Base-by-base conservation (phyloP, 2,113 vertebrate genomes). In the Mormyrus lacerda region DNA sequence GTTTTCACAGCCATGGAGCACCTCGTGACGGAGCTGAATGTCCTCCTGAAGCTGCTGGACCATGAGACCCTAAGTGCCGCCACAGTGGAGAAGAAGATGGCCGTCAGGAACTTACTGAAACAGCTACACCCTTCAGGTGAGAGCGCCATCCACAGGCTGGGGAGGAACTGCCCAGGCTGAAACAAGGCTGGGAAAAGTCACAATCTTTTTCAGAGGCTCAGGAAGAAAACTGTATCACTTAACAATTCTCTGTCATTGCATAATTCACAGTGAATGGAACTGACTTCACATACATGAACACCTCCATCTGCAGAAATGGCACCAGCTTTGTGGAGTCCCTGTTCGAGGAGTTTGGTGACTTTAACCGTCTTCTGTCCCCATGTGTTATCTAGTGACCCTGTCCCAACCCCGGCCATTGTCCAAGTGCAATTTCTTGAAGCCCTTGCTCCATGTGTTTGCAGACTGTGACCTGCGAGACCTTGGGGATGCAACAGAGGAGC, bases 311-410 rank as follows among this genome's bases (percentile, higher is more conserved):
- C 89, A 96, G 97, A 93, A 98, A 98, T 1, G 98, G 98, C 91
- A 99, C 98, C 76, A 99, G 98, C 94, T 99, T 99, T 1, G 98
- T 99, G 90, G 98, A 99, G 93, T 99, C 98, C 15, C 95, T 99
- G 86, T 99, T 99, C 88, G 98, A 99, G 89, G 97, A 97, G 91
- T 99, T 99, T 84, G 98, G 98, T 99, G 95, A 0, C 96, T 90
- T 53, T 79, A 3, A 5, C 85, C 13, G 5, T 19, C 27, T 24
- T 87, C 48, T 55, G 27, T 53, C 50, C 50, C 19, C 51, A 69
- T 10, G 3, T 69, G 61, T 69, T 27, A 31, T 69, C n/a, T 44
- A 39, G 39, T 13, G 76, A 42, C 42, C 35, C 35, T 82, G 39
- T 24, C 8, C 17, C 19, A 24, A 47, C 44, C 44, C 42, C 3